Percentiles rank a stretch among this genome's conserved stretches.
Conservation (phyloP, 1,140 invertebrate genomes). For the Drosophila sturtevanti region DNA sequence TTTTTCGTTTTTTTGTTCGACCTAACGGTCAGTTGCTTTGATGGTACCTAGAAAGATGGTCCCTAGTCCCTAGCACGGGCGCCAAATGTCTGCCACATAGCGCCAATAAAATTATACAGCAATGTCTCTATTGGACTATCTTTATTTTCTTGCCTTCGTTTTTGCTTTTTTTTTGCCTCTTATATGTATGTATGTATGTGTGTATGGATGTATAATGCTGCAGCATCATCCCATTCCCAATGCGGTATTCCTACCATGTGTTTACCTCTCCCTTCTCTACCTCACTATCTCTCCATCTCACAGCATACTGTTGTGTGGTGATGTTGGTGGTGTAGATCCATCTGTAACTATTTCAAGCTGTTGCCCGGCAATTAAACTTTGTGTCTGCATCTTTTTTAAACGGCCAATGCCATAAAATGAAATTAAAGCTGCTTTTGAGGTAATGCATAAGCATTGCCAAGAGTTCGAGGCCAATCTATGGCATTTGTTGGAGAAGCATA, state of each 20-base stretch:
- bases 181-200: too few relatives aligned
- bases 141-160: slow-evolving; percentile 1
- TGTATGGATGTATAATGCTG: too few relatives aligned
- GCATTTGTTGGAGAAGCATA: slow-evolving; percentile 1
- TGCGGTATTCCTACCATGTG: slow-evolving; percentile 54
- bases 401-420: slow-evolving; percentile 67
- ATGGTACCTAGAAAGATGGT: background rate
- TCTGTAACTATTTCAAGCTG: slow-evolving; percentile 5
- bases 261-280: background rate
- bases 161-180: slow-evolving; percentile 7
- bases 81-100: slow-evolving; percentile 68
- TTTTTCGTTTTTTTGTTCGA: slow-evolving; percentile 18
- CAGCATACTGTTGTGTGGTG: too few relatives aligned
- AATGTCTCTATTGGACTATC: slow-evolving; percentile 65
- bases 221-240: slow-evolving; percentile 26
- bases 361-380: slow-evolving; percentile 11
- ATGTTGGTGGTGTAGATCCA: background rate
- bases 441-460: slow-evolving; percentile 12
- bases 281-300: too few relatives aligned
- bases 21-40: slow-evolving; percentile 35
- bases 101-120: slow-evolving; percentile 74
- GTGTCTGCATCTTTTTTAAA: slow-evolving; percentile 46
- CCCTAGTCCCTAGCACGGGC: background rate
- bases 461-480: slow-evolving; percentile 61
- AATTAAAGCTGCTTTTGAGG: slow-evolving; percentile 59